A percentile compares a stretch with the other conserved stretches of the same genome.
phyloP scores from a whole-genome alignment of 1,140 invertebrate genomes.

The Protaetia brevitarsis region DNA sequence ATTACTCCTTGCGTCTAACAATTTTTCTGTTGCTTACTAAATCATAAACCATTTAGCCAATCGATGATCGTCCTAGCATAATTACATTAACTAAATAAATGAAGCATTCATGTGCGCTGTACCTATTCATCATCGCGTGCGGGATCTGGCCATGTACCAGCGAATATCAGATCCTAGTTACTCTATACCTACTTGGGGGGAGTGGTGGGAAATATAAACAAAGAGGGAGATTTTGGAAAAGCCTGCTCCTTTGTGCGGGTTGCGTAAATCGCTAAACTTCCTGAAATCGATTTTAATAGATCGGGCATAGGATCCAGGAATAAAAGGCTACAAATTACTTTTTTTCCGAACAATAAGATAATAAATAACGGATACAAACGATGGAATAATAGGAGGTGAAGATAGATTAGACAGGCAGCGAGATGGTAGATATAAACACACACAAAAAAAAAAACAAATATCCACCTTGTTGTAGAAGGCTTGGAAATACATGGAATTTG shows the following conservation, averaged over 20 bases:
- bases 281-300: not conserved
- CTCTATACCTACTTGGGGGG: too few species aligned
- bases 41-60: too few species aligned
- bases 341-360: conserved; percentile 11
- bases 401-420: not conserved
- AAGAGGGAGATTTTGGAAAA: not conserved
- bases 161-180: conserved; percentile 1
- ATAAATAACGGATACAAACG: conserved; percentile 1
- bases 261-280: not conserved
- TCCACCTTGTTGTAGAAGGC: too few species aligned
- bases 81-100: not conserved
- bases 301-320: not conserved
- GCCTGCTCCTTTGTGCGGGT: not conserved
- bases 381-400: not conserved
- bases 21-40: too few species aligned
- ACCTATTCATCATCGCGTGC: too few species aligned
- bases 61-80: not conserved
- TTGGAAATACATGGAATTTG: too few species aligned
- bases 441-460: too few species aligned
- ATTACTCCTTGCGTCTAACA: too few species aligned
- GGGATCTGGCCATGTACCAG: not conserved
- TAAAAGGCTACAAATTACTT: not conserved
- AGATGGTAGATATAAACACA: too few species aligned
- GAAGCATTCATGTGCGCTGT: not conserved
- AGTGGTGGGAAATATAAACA: not conserved